Evolutionary conservation across 1,140 invertebrate genomes (phyloP).

Genomic region (Drosophila varians): DNA sequence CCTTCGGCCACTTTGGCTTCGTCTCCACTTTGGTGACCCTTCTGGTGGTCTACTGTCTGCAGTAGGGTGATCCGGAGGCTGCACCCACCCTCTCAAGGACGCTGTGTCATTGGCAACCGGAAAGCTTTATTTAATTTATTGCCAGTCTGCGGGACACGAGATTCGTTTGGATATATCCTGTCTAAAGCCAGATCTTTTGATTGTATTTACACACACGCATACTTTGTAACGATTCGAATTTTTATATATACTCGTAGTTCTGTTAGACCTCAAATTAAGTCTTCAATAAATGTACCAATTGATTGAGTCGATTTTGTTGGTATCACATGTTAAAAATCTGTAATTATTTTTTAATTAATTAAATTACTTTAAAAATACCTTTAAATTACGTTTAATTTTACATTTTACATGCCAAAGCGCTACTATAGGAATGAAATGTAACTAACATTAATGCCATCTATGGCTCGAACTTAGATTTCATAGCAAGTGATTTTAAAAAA

Average conservation of each 20-base stretch:
- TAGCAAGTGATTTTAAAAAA: too few species aligned
- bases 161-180: background rate
- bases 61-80: conserved; percentile 27
- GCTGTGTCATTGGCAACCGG: conserved; percentile 13
- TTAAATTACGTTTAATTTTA: too few species aligned
- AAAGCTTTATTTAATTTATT: conserved; percentile 44
- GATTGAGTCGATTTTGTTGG: too few species aligned
- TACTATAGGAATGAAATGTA: too few species aligned
- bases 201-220: conserved; percentile 28
- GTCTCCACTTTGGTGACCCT: conserved; percentile 53
- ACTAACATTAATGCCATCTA: too few species aligned
- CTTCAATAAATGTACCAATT: conserved; percentile 34
- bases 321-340: too few species aligned
- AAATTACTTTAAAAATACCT: too few species aligned
- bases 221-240: conserved; percentile 61
- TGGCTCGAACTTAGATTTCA: too few species aligned
- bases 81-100: conserved; percentile 4
- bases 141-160: conserved; percentile 11
- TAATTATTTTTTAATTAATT: too few species aligned
- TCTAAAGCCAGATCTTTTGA: background rate
- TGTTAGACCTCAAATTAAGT: conserved; percentile 39
- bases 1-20: conserved; percentile 26
- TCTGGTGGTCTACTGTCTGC: conserved; percentile 59
- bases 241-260: conserved; percentile 48
- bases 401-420: too few species aligned